Percentiles rank a stretch among this genome's conserved stretches.
These are phyloP conservation scores for Spodoptera exigua DNA, from an alignment of 2,888 invertebrate genomes.

Conservation along the genomic window DNA sequence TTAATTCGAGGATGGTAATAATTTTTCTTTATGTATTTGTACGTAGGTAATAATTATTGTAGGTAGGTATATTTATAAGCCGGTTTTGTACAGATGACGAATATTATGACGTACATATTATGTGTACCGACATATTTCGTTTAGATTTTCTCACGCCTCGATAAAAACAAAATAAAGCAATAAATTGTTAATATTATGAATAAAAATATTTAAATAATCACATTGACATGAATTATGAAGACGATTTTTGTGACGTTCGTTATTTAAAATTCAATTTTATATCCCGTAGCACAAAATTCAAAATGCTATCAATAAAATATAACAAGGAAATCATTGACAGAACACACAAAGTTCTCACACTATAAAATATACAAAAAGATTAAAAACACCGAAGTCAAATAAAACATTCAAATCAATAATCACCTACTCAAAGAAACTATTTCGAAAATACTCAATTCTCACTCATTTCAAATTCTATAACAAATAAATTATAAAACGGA, in stretches of 20 bases:
- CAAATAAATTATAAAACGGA: constrained; percentile 24
- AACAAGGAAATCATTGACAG: too few relatives aligned
- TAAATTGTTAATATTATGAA: background rate
- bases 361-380: constrained; percentile 3
- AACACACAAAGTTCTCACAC: constrained; percentile 7
- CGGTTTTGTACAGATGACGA: constrained; percentile 22
- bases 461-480: constrained; percentile 19
- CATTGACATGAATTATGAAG: too few relatives aligned
- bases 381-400: constrained; percentile 31
- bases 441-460: constrained; percentile 4
- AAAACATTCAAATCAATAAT: constrained; percentile 25
- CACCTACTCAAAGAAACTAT: constrained; percentile 24
- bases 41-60: constrained; percentile 31
- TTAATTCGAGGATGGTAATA: constrained; percentile 42
- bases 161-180: background rate
- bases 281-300: too few relatives aligned
- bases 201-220: too few relatives aligned
- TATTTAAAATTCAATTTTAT: too few relatives aligned
- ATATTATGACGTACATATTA: constrained; percentile 16
- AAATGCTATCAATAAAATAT: too few relatives aligned
- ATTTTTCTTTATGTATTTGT: constrained; percentile 34
- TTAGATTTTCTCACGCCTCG: constrained; percentile 37
- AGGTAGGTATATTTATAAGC: constrained; percentile 44
- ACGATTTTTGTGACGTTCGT: too few relatives aligned
- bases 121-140: too few relatives aligned